phyloP scores from a whole-genome alignment of 2,888 invertebrate species.

The Acrobasis consociella region DNA sequence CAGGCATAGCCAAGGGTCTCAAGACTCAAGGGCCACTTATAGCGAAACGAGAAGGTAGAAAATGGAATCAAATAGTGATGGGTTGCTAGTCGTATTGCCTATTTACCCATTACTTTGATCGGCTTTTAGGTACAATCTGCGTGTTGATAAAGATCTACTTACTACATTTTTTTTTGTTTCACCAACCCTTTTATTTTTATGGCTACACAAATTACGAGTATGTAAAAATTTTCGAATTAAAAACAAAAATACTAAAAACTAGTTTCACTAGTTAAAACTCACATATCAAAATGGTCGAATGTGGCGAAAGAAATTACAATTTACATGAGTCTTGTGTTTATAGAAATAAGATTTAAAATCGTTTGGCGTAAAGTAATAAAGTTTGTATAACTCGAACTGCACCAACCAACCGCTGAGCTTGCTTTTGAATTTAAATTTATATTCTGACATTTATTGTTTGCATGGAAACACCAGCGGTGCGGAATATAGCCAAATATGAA shows the following conservation, averaged over 20 bases:
- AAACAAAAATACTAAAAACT: conserved; percentile 5
- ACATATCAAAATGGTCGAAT: conserved; percentile 7
- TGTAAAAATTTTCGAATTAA: not conserved
- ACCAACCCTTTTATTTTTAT: no score
- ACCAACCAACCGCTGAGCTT: conserved; percentile 14
- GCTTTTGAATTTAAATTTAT: conserved; percentile 17
- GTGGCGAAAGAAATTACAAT: not conserved
- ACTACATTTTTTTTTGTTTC: no score
- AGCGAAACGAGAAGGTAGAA: no score
- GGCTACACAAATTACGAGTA: not conserved
- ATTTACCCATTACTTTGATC: no score
- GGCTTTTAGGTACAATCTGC: no score
- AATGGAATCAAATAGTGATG: no score
- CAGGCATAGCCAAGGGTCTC: no score
- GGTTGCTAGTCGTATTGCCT: no score
- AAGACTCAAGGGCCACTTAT: no score
- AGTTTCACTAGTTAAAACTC: conserved; percentile 4
- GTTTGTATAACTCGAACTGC: conserved; percentile 12
- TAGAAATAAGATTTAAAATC: not conserved
- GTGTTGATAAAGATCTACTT: no score
- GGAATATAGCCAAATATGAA: not conserved
- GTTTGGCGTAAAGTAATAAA: not conserved
- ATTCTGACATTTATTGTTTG: conserved; percentile 20
- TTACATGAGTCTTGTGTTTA: not conserved
- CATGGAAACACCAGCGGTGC: conserved; percentile 2